These are phyloP conservation scores for Microplitis demolitor DNA, from an alignment of 1,140 invertebrate genomes.

Conservation along the genomic window DNA sequence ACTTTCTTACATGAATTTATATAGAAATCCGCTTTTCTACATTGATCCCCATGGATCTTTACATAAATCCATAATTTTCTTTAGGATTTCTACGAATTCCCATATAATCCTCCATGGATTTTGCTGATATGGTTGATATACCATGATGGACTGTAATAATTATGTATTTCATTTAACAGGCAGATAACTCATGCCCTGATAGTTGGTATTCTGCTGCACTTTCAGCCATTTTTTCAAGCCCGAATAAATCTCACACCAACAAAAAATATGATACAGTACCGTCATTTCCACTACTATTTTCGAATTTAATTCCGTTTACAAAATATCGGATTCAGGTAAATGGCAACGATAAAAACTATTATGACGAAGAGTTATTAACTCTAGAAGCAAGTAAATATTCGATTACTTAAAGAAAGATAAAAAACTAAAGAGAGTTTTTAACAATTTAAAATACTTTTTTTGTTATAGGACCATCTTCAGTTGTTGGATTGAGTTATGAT, in stretches of 20 bases:
- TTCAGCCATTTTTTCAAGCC: not conserved
- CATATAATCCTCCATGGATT: no score
- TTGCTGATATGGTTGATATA: no score
- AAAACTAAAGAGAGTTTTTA: no score
- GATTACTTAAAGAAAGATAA: not conserved
- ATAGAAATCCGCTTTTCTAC: no score
- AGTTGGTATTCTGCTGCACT: constrained; percentile 23
- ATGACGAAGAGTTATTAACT: constrained; percentile 13
- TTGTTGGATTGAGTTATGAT: not conserved
- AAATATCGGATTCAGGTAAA: constrained; percentile 13
- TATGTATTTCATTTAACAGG: not conserved
- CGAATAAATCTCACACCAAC: not conserved
- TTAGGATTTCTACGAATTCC: no score
- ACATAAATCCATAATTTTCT: no score
- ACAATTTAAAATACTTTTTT: not conserved
- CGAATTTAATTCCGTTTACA: constrained; percentile 6
- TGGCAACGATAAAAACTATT: not conserved
- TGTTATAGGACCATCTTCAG: constrained; percentile 25
- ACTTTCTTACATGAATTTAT: no score
- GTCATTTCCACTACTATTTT: not conserved
- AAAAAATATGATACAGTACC: not conserved
- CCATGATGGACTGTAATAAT: not conserved
- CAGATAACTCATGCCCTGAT: constrained; percentile 23
- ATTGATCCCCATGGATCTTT: no score
- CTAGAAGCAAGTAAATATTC: constrained; percentile 28